These are phyloP conservation scores for Pimpla rufipes DNA, from an alignment of 2,888 invertebrate genomes.

Conservation along the genomic window DNA sequence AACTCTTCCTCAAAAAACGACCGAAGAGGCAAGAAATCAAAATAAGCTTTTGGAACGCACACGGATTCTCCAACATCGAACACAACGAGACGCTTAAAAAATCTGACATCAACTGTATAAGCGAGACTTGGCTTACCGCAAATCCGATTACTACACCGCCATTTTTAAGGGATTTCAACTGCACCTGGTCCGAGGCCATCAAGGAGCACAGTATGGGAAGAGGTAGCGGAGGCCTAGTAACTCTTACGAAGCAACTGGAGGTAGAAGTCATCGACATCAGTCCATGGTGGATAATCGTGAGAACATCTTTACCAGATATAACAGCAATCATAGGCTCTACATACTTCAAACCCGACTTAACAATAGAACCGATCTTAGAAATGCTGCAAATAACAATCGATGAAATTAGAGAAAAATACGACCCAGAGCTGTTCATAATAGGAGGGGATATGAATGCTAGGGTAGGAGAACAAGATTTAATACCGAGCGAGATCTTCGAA, in stretches of 20 bases:
- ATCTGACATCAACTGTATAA: no score
- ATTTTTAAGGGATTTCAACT: background rate
- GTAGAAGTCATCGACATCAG: background rate
- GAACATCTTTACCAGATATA: background rate
- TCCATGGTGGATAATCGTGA: background rate
- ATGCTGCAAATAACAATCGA: background rate
- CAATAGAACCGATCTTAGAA: background rate
- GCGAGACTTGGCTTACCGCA: no score
- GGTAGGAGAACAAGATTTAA: background rate
- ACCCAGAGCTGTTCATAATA: no score
- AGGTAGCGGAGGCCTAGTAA: background rate
- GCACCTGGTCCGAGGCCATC: background rate
- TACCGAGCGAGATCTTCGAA: background rate
- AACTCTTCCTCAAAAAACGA: no score
- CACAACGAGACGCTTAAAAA: no score
- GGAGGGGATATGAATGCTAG: background rate
- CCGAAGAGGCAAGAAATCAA: no score
- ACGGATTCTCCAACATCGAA: no score
- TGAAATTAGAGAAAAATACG: background rate
- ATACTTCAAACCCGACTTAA: background rate
- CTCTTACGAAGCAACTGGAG: no score
- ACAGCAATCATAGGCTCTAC: background rate
- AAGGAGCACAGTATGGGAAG: background rate
- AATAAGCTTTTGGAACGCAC: no score
- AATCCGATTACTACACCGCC: no score